Base-by-base conservation (phyloP, 2,888 invertebrate species). In the Cheilosia pagana region DNA sequence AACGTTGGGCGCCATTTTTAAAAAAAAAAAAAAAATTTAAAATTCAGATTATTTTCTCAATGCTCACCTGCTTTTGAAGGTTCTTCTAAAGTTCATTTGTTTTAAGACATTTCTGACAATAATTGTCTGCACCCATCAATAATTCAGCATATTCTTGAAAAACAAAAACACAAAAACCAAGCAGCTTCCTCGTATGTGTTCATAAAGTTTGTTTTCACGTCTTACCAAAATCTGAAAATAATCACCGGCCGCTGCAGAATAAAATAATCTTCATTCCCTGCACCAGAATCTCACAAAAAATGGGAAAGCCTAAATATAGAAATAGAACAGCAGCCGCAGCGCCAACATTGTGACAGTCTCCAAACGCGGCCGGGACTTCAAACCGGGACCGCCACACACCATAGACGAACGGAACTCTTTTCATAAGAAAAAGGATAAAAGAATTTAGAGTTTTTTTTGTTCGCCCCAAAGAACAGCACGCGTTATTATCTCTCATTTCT, bases 211-310 rank as follows among this genome's bases (percentile, higher is more conserved):
- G 55, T 21, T 48, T 72, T 19, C 43, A 55, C 14, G 48, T 55
- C 50, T 43, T 74, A 74, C 53, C 5, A 14, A 70, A 71, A 65
- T 79, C 83, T 75, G 16, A 75, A 85, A 79, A 85, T 79, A 85
- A 79, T 75, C 68, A 62, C 77, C 65, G 71, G 77, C 41, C 65
- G 72, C 60, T 63, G 68, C 78, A 62, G 23, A 48, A 57, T 50
- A 76, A 77, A 68, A 78, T 28, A 78, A 62, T 75, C 59, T 65
- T 59, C 62, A 28, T 57, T 81, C 81, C 81, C 81, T 81, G 81
- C 85, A 81, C 79, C 75, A 81, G 76, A 76, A 75, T 57, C 25
- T 23, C 43, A 45, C 31, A 53, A 43, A 63, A 83, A 57, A 59
- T 53, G 52, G 63, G 41, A 86, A 72, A 63, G 16, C 21, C 68